Evolutionary conservation across 1,140 invertebrate species (phyloP), one percentile per base, ranked within the genome.

Genomic region (Cryptotermes secundus): DNA sequence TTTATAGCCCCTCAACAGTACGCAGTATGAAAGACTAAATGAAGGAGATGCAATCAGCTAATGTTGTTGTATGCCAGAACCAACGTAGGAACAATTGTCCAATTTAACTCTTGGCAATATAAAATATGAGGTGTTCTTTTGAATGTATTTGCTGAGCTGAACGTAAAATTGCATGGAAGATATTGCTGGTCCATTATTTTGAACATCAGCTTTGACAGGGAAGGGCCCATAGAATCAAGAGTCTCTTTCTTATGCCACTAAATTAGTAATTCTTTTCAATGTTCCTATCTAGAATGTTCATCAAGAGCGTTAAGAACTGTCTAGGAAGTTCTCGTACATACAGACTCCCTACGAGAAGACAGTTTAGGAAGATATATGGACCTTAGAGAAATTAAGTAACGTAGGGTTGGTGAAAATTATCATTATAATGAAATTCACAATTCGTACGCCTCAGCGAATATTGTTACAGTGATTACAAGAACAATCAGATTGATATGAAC

Each of bases 41-140:
- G 26, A 72, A 72, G n/a, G 59, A 6, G 59, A 72, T 72, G 31
- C 26, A 72, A 72, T 72, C 59, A 72, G 59, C 59, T 72, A 31
- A 72, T 72, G 59, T 72, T 72, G 59, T n/a, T 72, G 1, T 31
- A 16, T 31, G 14, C 59, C 59, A 72, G 59, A n/a, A 31, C 59
- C 59, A 72, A 72, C n/a, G n/a, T 16, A 31, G 14, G 59, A 72
- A 72, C 59, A 72, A 72, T 72, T 72, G 59, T 72, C 59, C 16
- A 72, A 72, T 72, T 72, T 72, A 72, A 72, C 59, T 72, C n/a
- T 72, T 72, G 59, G 26, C 59, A 72, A 31, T 31, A 72, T 72
- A 72, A 72, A 72, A 72, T 72, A 72, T 72, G 59, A 31, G 26
- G 59, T 72, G 59, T 72, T 72, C 45, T 1, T 19, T 1, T 49